Evolutionary conservation across 2,888 invertebrate genomes (phyloP).

Genomic region (Dryomyza anilis): DNA sequence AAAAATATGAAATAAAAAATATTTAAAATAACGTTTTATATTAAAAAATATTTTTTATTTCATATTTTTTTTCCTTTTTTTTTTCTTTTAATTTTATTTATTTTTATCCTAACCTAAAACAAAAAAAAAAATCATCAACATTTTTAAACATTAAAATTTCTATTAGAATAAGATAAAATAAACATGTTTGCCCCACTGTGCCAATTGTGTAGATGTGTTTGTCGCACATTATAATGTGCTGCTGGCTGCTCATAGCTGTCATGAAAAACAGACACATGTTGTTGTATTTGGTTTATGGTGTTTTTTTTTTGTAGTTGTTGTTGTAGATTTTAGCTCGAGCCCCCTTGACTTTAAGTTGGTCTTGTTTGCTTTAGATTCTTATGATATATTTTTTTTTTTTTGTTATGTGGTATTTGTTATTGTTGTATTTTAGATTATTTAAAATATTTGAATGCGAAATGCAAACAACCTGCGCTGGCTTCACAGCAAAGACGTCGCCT

Average conservation of each 20-base stretch:
- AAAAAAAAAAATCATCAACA: too few relatives aligned
- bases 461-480: background rate
- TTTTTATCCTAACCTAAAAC: too few relatives aligned
- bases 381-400: too few relatives aligned
- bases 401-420: background rate
- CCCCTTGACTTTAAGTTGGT: background rate
- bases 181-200: background rate
- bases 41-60: background rate
- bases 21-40: background rate
- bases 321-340: background rate
- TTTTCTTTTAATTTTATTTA: background rate
- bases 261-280: background rate
- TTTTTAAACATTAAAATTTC: background rate
- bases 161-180: background rate
- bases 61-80: too few relatives aligned
- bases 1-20: too few relatives aligned
- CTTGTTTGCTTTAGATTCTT: background rate
- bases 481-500: background rate
- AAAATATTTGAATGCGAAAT: conserved; percentile 6
- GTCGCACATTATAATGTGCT: background rate
- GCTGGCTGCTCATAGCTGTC: background rate
- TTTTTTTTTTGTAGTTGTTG: background rate
- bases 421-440: background rate
- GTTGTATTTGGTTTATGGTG: background rate
- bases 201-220: background rate